Evolutionary conservation across 2,113 vertebrate species (phyloP).

Genomic region (Dendrocopos noguchii): DNA sequence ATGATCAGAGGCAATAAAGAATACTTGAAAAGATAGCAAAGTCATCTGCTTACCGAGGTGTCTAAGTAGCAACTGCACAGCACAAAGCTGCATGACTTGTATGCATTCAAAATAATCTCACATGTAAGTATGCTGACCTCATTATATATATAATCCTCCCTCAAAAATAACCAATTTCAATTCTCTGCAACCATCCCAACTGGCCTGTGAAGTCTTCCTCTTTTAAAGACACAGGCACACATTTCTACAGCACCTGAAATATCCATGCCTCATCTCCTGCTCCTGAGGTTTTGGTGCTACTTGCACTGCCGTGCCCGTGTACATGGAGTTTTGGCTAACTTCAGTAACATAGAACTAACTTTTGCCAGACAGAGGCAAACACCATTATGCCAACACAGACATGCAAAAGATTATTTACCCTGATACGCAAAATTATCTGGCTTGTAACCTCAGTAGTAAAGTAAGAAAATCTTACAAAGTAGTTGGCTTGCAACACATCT

Average conservation of each 20-base stretch:
- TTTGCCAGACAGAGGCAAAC: not conserved
- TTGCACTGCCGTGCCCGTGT: not conserved
- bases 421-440: not conserved
- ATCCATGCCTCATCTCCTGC: not conserved
- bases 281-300: not conserved
- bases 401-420: not conserved
- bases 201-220: fast-evolving
- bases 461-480: not conserved
- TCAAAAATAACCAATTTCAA: not conserved
- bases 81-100: not conserved
- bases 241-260: not conserved
- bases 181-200: not conserved
- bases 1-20: not conserved
- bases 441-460: not conserved
- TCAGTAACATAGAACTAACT: not conserved
- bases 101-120: not conserved
- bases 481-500: not conserved
- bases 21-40: not conserved
- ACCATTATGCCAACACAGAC: not conserved
- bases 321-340: not conserved
- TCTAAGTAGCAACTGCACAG: not conserved
- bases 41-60: not conserved
- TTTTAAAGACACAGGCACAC: not conserved
- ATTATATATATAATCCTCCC: not conserved
- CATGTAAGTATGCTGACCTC: not conserved